Evolutionary conservation across 2,113 vertebrate species (phyloP), one percentile per base, ranked within the genome.

Genomic region (Heptranchias perlo): DNA sequence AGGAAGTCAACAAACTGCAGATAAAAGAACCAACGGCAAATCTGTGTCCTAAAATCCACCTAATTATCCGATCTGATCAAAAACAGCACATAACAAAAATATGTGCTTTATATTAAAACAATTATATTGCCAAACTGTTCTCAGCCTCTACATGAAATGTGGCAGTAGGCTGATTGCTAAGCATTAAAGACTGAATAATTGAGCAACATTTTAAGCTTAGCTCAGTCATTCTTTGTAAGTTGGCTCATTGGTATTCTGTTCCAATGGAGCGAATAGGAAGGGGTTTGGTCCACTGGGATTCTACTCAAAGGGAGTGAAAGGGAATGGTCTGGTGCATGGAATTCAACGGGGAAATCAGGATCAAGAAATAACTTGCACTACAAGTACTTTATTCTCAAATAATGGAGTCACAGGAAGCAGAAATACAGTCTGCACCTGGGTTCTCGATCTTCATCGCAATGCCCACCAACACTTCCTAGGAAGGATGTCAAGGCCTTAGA

Each of bases 151-250:
- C 67, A 6, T 28, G 1, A 28, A 73, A 31, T 73, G 67, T 73
- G 25, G 23, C 47, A 31, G 25, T 49, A 89, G 47, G 54, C 28
- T 49, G 49, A 89, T 89, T 52, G 49, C 47, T 28, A 52, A 52
- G 47, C 84, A 87, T 52, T 87, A 89, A 89, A 89, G 21, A 89
- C 86, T 89, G 86, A 89, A 89, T 89, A 89, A 89, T 89, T 31
- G 86, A 89, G 86, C 8, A 89, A 28, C 49, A 89, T 28, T 89
- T 52, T 10, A 13, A 52, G 49, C 18, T 28, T 89, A 31, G 47
- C 49, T 89, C 49, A 28, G 86, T 89, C 11, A 52, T 28, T 89
- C 25, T 28, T 87, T 52, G 84, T 49, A 8, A 47, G 11, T 86
- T 21, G 82, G 44, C 44, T 89, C 47, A 28, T 28, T 89, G 86